phyloP scores from a whole-genome alignment of 2,113 vertebrate species.

The Psettodes erumei region DNA sequence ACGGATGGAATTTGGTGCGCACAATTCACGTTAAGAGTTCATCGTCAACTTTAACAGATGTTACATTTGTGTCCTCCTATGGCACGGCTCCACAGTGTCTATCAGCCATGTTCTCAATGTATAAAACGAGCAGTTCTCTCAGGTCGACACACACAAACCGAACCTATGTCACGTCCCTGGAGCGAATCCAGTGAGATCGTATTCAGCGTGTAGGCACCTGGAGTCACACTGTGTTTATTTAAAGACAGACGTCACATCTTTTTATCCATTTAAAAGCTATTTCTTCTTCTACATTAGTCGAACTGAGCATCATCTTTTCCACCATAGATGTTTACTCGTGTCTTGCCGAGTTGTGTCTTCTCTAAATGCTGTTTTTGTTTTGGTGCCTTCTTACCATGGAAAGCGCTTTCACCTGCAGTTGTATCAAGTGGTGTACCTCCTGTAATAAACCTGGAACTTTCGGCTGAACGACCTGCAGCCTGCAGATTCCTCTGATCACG shows the following conservation, averaged over 20 bases:
- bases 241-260: background rate
- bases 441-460: slow-evolving; percentile 11
- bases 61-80: too few relatives aligned
- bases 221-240: background rate
- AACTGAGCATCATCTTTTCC: too few relatives aligned
- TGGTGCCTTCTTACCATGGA: background rate
- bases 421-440: too few relatives aligned
- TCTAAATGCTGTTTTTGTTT: background rate
- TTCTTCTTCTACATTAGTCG: slow-evolving; percentile 1
- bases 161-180: background rate
- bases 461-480: slow-evolving; percentile 5
- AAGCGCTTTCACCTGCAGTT: background rate
- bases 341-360: too few relatives aligned
- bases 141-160: slow-evolving; percentile 1
- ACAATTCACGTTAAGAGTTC: too few relatives aligned
- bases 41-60: too few relatives aligned
- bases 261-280: background rate
- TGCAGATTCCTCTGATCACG: background rate
- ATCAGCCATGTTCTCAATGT: slow-evolving; percentile 28
- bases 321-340: too few relatives aligned
- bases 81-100: background rate
- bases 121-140: slow-evolving; percentile 14
- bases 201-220: background rate
- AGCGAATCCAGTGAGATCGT: slow-evolving; percentile 15
- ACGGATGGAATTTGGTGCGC: too few relatives aligned